Evolutionary conservation across 2,797 vertebrate species (phyloP), one percentile per base, ranked within the genome.

Genomic region (Myotis planiceps): DNA sequence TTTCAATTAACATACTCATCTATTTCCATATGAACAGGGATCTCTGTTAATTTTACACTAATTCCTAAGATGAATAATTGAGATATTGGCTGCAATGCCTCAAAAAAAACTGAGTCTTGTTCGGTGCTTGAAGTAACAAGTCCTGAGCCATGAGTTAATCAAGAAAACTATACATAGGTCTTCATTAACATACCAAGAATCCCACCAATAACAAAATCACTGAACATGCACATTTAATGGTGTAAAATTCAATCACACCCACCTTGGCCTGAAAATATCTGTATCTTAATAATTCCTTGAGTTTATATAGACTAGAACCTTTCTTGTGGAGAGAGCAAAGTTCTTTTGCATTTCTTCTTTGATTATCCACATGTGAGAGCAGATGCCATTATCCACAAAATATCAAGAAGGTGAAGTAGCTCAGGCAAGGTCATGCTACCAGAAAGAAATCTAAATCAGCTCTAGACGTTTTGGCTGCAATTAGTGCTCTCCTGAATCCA

Each of bases 31-130:
- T 98, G 95, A 97, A 92, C 80, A 97, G 14, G n/a, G 94, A 97
- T 98, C 96, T 95, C 96, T 98, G 94, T 84, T 98, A 98, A 98
- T 98, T 98, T 97, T 97, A 96, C 75, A 98, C 97, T 98, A 98
- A 98, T 98, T 98, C 94, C 87, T 96, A 96, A 97, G 98, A 98
- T 97, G 97, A 98, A 98, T 98, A 98, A 98, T 96, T 98, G 98
- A 98, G 75, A 97, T 98, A 98, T 97, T 97, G 96, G 93, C 98
- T 97, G 93, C 96, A 98, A 92, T 49, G 66, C 53, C 97, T 98
- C 69, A 97, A 98, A 98, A 98, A 98, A 98, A 97, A 23, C 92
- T 95, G 95, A 97, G 97, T 97, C 96, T 97, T 98, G 79, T 98
- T 98, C 98, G 97, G 96, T 97, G 86, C 72, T 98, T 96, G 85